Evolutionary conservation across 2,888 invertebrate species (phyloP).

Genomic region (Zygothrica quintamaculata): DNA sequence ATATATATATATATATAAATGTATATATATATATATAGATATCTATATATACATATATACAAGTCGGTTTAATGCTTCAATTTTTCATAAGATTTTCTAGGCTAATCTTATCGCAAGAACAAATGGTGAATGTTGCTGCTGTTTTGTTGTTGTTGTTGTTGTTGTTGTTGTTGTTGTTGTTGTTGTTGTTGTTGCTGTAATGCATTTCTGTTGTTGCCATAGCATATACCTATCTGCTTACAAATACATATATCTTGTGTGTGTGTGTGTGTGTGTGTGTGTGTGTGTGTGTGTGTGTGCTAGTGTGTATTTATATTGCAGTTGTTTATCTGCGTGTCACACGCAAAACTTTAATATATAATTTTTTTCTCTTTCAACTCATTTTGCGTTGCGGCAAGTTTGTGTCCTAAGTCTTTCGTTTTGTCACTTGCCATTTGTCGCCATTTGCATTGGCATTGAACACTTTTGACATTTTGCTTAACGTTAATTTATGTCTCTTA

Average conservation of each 20-base stretch:
- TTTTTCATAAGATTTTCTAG: constrained; percentile 31
- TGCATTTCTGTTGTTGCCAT: constrained; percentile 52
- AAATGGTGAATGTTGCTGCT: constrained; percentile 46
- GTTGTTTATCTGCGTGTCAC: constrained; percentile 60
- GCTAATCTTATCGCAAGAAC: constrained; percentile 61
- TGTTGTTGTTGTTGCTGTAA: constrained; percentile 53
- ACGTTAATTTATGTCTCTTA: constrained; percentile 60
- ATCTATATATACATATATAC: no score
- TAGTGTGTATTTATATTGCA: constrained; percentile 35
- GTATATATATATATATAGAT: no score
- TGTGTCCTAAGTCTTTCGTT: constrained; percentile 81
- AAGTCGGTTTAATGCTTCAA: constrained; percentile 20
- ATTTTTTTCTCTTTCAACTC: no score
- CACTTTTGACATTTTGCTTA: constrained; percentile 50
- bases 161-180: constrained; percentile 27
- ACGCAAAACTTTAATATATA: constrained; percentile 57
- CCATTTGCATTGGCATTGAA: constrained; percentile 46
- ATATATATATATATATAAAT: no score
- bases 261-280: no score
- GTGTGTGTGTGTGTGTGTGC: no score
- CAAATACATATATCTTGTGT: constrained; percentile 24
- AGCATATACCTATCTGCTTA: constrained; percentile 48
- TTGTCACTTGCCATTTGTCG: constrained; percentile 64
- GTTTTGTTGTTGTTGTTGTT: constrained; percentile 27
- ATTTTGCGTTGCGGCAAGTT: constrained; percentile 64